Conservation (phyloP, 1,140 invertebrate species). For the Microvelia longipes region DNA sequence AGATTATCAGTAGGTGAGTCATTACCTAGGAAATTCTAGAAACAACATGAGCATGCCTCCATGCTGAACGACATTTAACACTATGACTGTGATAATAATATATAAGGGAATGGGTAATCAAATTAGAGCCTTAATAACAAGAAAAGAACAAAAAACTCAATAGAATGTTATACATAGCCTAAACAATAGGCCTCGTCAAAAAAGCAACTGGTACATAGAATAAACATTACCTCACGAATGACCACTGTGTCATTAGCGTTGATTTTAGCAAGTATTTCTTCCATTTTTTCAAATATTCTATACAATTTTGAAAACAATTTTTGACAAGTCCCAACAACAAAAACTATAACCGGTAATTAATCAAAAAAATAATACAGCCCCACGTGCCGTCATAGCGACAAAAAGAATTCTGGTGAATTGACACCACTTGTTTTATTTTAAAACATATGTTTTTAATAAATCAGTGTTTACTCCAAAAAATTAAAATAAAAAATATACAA, state of each 20-base stretch:
- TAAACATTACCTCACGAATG: constrained; percentile 3
- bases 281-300: constrained; percentile 2
- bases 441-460: neutral
- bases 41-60: no score
- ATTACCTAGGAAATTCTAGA: no score
- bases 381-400: neutral
- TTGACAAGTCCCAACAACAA: neutral
- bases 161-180: no score
- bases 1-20: no score
- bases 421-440: neutral
- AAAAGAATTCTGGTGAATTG: neutral
- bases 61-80: no score
- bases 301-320: neutral
- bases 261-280: constrained; percentile 12
- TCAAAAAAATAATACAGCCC: neutral
- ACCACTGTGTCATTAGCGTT: constrained; percentile 3
- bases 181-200: no score
- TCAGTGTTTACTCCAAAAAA: no score
- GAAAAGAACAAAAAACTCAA: no score
- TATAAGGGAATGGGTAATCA: no score
- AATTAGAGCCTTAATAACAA: no score
- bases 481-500: no score
- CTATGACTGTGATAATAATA: no score
- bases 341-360: neutral
- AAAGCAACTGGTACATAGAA: neutral